Percentiles rank a stretch among this genome's conserved stretches.
Evolutionary conservation across 2,113 vertebrate species (phyloP).

Genomic region (Phaethon lepturus): DNA sequence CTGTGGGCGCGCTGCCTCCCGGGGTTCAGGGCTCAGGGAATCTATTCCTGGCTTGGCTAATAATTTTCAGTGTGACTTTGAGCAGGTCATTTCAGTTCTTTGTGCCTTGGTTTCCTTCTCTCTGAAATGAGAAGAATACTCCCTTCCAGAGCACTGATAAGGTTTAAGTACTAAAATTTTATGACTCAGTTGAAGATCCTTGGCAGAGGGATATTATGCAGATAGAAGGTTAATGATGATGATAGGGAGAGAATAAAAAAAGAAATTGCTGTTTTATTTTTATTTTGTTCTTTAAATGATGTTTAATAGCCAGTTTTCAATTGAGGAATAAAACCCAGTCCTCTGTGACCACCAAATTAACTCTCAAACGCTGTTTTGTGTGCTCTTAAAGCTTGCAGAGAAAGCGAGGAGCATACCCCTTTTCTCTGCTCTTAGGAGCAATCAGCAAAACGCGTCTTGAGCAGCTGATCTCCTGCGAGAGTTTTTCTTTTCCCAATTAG

Average conservation of each 20-base stretch:
- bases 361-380: neutral
- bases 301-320: constrained; percentile 59
- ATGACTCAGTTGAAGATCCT: constrained; percentile 34
- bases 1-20: neutral
- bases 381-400: neutral
- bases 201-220: constrained; percentile 34
- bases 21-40: neutral
- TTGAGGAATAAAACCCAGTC: constrained; percentile 51
- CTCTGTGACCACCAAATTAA: constrained; percentile 54
- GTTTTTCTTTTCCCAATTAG: neutral
- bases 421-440: neutral
- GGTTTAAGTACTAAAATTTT: constrained; percentile 57
- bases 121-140: constrained; percentile 20
- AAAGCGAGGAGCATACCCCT: neutral
- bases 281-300: constrained; percentile 67
- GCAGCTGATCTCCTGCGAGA: neutral
- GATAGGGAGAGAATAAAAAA: constrained; percentile 52
- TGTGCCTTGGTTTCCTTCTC: constrained; percentile 39
- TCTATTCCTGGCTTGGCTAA: constrained; percentile 33
- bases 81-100: constrained; percentile 45
- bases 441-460: fast-evolving
- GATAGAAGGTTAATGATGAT: constrained; percentile 68
- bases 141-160: constrained; percentile 16
- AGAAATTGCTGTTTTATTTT: constrained; percentile 63
- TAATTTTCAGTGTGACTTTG: constrained; percentile 46